These are phyloP conservation scores for Cardiocondyla obscurior DNA, from an alignment of 1,140 invertebrate genomes.

Conservation along the genomic window DNA sequence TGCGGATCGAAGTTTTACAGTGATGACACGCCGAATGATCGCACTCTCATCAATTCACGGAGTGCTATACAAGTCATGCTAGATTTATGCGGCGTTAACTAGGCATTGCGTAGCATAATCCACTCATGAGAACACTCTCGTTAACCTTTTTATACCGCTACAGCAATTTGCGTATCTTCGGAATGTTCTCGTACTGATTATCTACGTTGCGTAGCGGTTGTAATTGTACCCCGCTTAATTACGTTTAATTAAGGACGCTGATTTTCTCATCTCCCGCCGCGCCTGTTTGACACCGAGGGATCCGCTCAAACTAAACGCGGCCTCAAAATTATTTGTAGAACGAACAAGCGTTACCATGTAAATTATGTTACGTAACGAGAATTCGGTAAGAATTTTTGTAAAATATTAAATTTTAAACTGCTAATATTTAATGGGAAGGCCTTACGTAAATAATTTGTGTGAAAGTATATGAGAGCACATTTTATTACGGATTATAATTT, in stretches of 20 bases:
- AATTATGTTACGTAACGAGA: not conserved
- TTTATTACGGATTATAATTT: not conserved
- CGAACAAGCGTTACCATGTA: not conserved
- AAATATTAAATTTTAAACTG: not conserved
- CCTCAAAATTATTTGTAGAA: not conserved
- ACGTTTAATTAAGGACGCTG: slow-evolving; percentile 36
- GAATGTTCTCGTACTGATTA: slow-evolving; percentile 46
- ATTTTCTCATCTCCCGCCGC: not conserved
- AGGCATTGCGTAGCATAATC: slow-evolving; percentile 28
- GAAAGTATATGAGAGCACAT: no score
- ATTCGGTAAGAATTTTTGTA: not conserved
- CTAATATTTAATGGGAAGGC: not conserved
- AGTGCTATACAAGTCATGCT: not conserved
- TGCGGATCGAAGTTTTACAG: slow-evolving; percentile 1
- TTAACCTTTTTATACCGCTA: slow-evolving; percentile 37
- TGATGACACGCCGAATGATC: slow-evolving; percentile 4
- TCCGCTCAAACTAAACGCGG: not conserved
- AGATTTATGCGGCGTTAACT: slow-evolving; percentile 50
- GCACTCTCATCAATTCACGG: slow-evolving; percentile 32
- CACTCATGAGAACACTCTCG: slow-evolving; percentile 49
- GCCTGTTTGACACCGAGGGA: not conserved
- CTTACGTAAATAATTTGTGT: not conserved
- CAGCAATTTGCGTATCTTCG: slow-evolving; percentile 39
- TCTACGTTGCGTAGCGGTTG: not conserved
- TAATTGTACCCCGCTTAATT: slow-evolving; percentile 34